A percentile compares a stretch with the other conserved stretches of the same genome.
These are phyloP conservation scores for Ctenodactylus gundi DNA, from an alignment of 2,113 vertebrate genomes.

Conservation along the genomic window DNA sequence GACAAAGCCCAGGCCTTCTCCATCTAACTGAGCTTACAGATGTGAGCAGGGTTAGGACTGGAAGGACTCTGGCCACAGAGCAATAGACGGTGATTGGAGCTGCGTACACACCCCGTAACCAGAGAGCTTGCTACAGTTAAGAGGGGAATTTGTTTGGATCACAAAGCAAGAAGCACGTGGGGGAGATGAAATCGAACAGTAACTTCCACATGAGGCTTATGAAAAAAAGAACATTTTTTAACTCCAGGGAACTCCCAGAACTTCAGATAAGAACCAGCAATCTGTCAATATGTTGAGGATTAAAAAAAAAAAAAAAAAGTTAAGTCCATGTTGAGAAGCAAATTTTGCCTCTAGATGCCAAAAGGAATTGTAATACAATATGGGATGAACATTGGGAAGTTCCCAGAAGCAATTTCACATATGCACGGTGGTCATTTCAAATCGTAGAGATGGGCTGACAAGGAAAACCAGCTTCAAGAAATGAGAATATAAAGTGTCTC, in stretches of 20 bases:
- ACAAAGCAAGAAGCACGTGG: not conserved
- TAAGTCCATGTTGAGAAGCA: slow-evolving; percentile 55
- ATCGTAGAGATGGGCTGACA: not conserved
- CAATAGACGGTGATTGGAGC: not conserved
- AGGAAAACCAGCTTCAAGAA: slow-evolving; percentile 19
- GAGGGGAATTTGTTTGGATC: slow-evolving; percentile 8
- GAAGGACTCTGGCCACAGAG: not conserved
- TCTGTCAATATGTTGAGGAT: slow-evolving; percentile 56
- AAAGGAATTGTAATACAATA: slow-evolving; percentile 66
- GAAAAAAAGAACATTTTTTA: slow-evolving; percentile 47
- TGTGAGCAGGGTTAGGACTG: not conserved
- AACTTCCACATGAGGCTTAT: slow-evolving; percentile 53
- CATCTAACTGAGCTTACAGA: not conserved
- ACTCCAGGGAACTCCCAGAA: slow-evolving; percentile 52
- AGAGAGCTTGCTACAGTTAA: not conserved
- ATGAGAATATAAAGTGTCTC: slow-evolving; percentile 41
- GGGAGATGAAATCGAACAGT: slow-evolving; percentile 17
- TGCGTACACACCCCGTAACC: not conserved
- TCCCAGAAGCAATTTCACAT: slow-evolving; percentile 60
- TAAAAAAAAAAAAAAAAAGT: slow-evolving; percentile 36
- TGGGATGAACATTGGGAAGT: slow-evolving; percentile 43
- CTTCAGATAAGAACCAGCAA: slow-evolving; percentile 59
- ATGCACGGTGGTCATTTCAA: slow-evolving; percentile 62
- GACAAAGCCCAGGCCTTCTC: not conserved
- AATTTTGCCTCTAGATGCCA: slow-evolving; percentile 70